These are phyloP conservation scores for Chaetophractus vellerosus DNA, from an alignment of 2,797 vertebrate species.

Conservation along the genomic window DNA sequence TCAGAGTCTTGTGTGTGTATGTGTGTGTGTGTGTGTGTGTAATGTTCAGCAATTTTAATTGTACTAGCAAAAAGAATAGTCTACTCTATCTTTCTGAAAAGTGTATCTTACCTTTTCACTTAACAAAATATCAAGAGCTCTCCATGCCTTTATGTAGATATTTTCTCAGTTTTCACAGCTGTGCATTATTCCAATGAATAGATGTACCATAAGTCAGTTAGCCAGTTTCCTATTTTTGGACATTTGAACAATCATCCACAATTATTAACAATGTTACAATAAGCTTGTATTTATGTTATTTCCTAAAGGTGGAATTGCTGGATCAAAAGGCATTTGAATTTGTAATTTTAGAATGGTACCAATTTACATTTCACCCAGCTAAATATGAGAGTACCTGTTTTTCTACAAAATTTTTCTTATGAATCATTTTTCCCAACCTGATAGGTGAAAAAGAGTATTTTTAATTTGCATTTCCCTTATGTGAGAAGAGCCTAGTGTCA, in stretches of 20 bases:
- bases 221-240: not conserved
- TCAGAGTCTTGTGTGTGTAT: not conserved
- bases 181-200: not conserved
- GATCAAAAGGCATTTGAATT: not conserved
- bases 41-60: conserved; percentile 10
- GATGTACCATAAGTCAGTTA: not conserved
- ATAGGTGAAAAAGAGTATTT: not conserved
- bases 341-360: not conserved
- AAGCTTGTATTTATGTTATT: not conserved
- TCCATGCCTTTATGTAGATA: not conserved
- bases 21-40: not conserved
- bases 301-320: not conserved
- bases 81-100: not conserved
- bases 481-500: not conserved
- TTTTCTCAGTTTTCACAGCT: not conserved
- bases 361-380: not conserved
- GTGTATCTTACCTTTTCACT: not conserved
- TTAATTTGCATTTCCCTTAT: not conserved
- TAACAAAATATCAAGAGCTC: not conserved
- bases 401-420: not conserved
- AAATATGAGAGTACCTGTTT: not conserved
- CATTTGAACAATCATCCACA: not conserved
- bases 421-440: not conserved
- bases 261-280: conserved; percentile 10
- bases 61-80: not conserved